These are phyloP conservation scores for Lycopodina hypogea DNA, from an alignment of 37 sponge, comb jelly and placozoan species.

Conservation along the genomic window DNA sequence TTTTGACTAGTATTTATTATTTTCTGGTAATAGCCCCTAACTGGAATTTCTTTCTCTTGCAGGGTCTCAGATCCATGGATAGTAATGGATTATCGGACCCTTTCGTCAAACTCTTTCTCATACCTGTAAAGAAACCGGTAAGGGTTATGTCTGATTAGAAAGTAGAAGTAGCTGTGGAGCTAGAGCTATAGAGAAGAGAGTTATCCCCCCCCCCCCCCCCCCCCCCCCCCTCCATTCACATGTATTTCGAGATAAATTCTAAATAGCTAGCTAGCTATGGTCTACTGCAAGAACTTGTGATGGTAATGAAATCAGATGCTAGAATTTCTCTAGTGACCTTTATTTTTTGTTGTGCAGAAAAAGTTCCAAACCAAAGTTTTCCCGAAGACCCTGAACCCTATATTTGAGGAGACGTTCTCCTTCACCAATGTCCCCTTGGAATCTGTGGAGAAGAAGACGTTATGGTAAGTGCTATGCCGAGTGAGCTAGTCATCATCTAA, in stretches of 20 bases:
- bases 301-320: neutral
- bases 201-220: no score
- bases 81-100: slow-evolving; percentile 47
- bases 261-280: no score
- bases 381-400: slow-evolving; percentile 17
- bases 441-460: slow-evolving; percentile 6
- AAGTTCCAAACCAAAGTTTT: slow-evolving; percentile 14
- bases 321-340: neutral
- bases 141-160: neutral
- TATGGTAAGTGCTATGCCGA: slow-evolving; percentile 9
- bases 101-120: slow-evolving; percentile 33
- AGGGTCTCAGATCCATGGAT: slow-evolving; percentile 42
- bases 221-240: no score
- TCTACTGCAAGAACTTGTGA: neutral
- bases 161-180: no score
- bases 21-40: no score
- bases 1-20: no score
- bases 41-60: no score
- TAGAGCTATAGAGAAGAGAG: no score
- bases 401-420: slow-evolving; percentile 29
- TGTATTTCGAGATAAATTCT: no score
- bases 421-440: slow-evolving; percentile 16
- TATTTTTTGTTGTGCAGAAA: neutral
- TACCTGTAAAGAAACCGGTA: slow-evolving; percentile 32
- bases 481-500: no score